Evolutionary conservation across 2,113 vertebrate species (phyloP).

Genomic region (Mesoclemmys tuberculata): DNA sequence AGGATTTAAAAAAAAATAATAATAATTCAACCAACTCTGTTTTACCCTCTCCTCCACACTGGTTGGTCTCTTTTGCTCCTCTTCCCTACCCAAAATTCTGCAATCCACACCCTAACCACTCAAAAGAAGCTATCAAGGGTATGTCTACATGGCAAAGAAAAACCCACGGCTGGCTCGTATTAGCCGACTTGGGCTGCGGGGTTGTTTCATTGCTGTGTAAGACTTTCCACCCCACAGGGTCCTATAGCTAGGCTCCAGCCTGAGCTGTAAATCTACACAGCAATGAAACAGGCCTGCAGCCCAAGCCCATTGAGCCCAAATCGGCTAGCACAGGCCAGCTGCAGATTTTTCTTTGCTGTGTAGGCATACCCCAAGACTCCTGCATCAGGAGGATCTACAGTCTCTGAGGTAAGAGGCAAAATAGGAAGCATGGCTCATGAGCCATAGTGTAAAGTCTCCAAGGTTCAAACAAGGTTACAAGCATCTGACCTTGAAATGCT

Average conservation of each 20-base stretch:
- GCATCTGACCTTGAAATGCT: accelerated
- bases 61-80: background rate
- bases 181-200: no score
- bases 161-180: no score
- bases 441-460: background rate
- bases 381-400: background rate
- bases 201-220: no score
- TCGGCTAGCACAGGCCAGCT: background rate
- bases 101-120: accelerated
- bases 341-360: background rate
- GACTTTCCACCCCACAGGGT: no score
- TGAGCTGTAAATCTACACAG: background rate
- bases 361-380: background rate
- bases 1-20: background rate
- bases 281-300: background rate
- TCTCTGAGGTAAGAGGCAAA: background rate
- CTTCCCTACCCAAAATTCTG: background rate
- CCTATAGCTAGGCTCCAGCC: no score
- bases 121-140: background rate
- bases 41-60: background rate
- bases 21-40: background rate
- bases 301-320: background rate
- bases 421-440: background rate
- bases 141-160: no score
- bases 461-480: background rate